A percentile compares a stretch with the other conserved stretches of the same genome.
These are phyloP conservation scores for Ophion costatus DNA, from an alignment of 2,888 invertebrate species.

Conservation along the genomic window DNA sequence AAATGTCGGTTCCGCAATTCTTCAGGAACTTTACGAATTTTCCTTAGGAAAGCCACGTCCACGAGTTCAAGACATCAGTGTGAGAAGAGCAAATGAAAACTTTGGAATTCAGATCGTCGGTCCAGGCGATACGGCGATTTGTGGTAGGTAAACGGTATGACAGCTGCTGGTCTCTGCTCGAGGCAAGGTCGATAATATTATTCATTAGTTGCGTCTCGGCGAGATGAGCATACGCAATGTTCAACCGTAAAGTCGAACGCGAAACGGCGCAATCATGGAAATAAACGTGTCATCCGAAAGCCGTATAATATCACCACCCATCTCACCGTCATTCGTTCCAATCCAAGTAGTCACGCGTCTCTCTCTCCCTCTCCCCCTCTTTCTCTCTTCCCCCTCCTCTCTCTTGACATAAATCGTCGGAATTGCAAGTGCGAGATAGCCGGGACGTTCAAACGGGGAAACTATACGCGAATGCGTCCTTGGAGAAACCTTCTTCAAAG, in stretches of 20 bases:
- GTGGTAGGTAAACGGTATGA: conserved; percentile 37
- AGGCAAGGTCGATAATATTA: conserved; percentile 77
- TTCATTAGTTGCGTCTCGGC: conserved; percentile 73
- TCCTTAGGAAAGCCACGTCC: too few relatives aligned
- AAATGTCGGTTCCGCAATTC: background rate
- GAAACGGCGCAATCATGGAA: conserved; percentile 25
- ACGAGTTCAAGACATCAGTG: too few relatives aligned
- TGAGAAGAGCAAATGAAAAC: too few relatives aligned
- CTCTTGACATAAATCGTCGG: conserved; percentile 54
- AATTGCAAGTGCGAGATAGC: conserved; percentile 52
- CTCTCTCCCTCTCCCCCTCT: background rate
- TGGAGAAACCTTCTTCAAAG: conserved; percentile 59
- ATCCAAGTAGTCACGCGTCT: conserved; percentile 48
- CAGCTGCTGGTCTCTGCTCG: conserved; percentile 67
- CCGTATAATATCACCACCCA: conserved; percentile 64
- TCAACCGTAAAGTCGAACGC: conserved; percentile 62
- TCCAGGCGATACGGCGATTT: too few relatives aligned
- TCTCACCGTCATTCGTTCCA: conserved; percentile 53
- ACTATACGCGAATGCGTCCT: conserved; percentile 58
- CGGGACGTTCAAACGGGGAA: conserved; percentile 47
- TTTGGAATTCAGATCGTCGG: too few relatives aligned
- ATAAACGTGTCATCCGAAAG: conserved; percentile 68
- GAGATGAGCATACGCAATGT: conserved; percentile 69
- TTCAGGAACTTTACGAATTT: background rate
- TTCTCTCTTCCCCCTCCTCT: too few relatives aligned